Conservation (phyloP, 2,113 vertebrate genomes). For the Corythaeola cristata region DNA sequence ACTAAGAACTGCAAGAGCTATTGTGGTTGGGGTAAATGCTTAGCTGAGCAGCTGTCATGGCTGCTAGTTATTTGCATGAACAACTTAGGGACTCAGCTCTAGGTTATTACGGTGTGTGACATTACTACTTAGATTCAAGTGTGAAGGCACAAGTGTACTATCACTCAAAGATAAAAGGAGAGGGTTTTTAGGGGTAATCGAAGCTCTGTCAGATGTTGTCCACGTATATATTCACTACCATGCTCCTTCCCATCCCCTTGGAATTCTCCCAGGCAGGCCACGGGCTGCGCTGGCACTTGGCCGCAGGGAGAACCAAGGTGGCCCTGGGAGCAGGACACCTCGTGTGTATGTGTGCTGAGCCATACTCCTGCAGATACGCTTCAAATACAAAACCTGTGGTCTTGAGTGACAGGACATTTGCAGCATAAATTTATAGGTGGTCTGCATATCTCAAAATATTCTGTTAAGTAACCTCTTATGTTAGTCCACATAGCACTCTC, state of each 20-base stretch:
- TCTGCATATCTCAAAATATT: neutral
- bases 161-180: neutral
- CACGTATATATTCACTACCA: neutral
- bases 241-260: neutral
- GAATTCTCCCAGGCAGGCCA: neutral
- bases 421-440: neutral
- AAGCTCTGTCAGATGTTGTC: neutral
- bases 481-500: neutral
- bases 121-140: neutral
- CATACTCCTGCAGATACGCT: neutral
- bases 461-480: conserved; percentile 8
- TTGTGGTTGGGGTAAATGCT: neutral
- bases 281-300: neutral
- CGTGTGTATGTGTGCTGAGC: neutral
- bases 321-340: neutral
- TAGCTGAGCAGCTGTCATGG: neutral
- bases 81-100: neutral
- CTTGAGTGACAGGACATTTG: neutral
- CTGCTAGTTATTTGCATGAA: neutral
- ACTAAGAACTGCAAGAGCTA: neutral
- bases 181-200: neutral
- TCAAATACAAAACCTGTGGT: neutral
- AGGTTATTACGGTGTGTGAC: neutral
- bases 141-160: neutral
- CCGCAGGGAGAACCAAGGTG: neutral